Conservation (phyloP, 1,140 invertebrate genomes). For the Hylyphantes graminicola region DNA sequence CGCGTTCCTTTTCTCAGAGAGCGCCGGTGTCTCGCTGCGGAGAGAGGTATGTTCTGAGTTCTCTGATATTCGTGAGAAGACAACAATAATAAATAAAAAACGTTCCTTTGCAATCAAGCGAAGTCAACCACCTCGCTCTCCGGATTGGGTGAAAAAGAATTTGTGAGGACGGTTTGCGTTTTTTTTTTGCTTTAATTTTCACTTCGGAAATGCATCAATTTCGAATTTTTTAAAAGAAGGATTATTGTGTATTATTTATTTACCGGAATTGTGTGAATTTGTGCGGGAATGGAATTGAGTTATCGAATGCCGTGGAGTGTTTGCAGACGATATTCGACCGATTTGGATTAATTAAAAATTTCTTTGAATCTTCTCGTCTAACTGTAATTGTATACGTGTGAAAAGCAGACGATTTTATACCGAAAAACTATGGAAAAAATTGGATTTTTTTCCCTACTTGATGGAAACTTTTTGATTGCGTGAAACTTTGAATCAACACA, state of each 20-base stretch:
- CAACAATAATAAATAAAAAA: slow-evolving; percentile 23
- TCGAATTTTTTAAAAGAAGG: too few species aligned
- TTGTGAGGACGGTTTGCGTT: neutral
- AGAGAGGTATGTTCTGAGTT: neutral
- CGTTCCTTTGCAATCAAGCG: neutral
- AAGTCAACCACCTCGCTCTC: slow-evolving; percentile 47
- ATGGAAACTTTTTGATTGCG: too few species aligned
- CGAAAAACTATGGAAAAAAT: too few species aligned
- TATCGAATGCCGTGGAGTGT: slow-evolving; percentile 32
- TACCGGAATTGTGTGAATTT: too few species aligned
- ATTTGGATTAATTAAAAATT: neutral
- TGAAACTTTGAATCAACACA: too few species aligned
- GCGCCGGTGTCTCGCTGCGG: slow-evolving; percentile 25
- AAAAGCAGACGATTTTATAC: too few species aligned
- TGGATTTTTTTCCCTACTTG: too few species aligned
- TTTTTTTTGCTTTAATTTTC: neutral
- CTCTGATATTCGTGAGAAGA: neutral
- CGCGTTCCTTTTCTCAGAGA: slow-evolving; percentile 33
- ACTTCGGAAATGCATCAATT: neutral
- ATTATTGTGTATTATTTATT: too few species aligned
- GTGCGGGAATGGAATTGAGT: neutral
- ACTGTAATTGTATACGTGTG: neutral
- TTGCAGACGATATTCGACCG: slow-evolving; percentile 19
- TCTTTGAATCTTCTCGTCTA: neutral
- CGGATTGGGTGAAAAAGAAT: neutral